Evolutionary conservation across 35 echinoderm and acorn worm genomes (phyloP), one percentile per base, ranked within the genome.

Genomic region (Chiridota heheva): DNA sequence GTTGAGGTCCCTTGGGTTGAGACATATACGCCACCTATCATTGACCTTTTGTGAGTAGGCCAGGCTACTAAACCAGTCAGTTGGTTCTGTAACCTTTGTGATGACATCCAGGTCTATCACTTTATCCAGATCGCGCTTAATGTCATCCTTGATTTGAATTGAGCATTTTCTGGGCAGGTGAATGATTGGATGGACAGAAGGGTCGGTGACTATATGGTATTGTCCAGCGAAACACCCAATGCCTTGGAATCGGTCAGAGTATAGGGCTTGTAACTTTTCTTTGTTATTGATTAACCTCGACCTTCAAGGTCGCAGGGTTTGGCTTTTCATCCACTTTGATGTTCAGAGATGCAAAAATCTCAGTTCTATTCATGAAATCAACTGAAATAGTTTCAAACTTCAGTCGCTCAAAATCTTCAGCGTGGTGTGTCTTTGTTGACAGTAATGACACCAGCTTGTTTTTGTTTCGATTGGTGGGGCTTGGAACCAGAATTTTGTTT

Each of bases 191-290:
- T 56, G 29, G 13, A 84, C 81, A 40, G 40, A 70, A 12, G 4
- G 5, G 39, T 90, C 81, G 5, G 71, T 47, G 3, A 82, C 79
- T 30, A 89, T 73, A 41, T 82, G 86, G 51, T 81, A 73, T 32
- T 72, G 34, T 2, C 68, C 56, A 61, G 58, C 42, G 20, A 89
- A 82, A 20, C 61, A 63, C 5, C 79, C 78, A 18, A 83, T 90
- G 17, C 78, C 68, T 43, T 81, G 24, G 62, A 89, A 89, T 7
- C 70, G 30, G 60, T 90, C 87, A n/a, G 87, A 80, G 58, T 83
- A 90, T 29, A 38, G 34, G 4, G n/a, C n/a, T n/a, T n/a, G n/a
- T n/a, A n/a, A n/a, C n/a, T n/a, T n/a, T n/a, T n/a, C n/a, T n/a
- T n/a, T n/a, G n/a, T n/a, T n/a, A n/a, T n/a, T n/a, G n/a, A n/a